Percentiles rank a stretch among this genome's conserved stretches.
These are phyloP conservation scores for Anguilla obscura DNA, from an alignment of 2,797 vertebrate species.

Conservation along the genomic window DNA sequence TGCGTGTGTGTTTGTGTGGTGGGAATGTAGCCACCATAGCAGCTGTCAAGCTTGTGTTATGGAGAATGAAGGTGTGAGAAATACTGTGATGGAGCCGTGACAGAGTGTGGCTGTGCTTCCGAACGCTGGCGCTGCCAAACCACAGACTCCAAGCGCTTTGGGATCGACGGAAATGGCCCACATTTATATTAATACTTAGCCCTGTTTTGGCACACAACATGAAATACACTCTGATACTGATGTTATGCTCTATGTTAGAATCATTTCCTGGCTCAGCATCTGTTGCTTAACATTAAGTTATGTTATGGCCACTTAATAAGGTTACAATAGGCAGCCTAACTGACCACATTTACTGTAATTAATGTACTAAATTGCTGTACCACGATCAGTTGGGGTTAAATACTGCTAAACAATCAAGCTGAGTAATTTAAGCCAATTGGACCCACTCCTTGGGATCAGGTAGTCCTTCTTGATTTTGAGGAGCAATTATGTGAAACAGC, in stretches of 20 bases:
- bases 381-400: background rate
- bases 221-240: background rate
- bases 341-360: background rate
- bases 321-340: background rate
- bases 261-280: background rate
- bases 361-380: background rate
- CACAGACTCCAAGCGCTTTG: background rate
- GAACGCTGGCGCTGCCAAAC: background rate
- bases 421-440: background rate
- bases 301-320: conserved; percentile 3
- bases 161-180: background rate
- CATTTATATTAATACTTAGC: background rate
- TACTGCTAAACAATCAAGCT: background rate
- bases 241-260: background rate
- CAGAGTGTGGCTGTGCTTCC: background rate
- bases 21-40: background rate
- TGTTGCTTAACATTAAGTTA: background rate
- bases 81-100: background rate
- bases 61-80: background rate
- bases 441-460: background rate
- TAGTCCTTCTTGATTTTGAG: background rate
- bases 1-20: background rate
- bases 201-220: background rate
- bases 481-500: background rate
- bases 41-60: background rate